These are phyloP conservation scores for Callyntrura guangdongensis DNA, from an alignment of 2,888 invertebrate species.

Conservation along the genomic window DNA sequence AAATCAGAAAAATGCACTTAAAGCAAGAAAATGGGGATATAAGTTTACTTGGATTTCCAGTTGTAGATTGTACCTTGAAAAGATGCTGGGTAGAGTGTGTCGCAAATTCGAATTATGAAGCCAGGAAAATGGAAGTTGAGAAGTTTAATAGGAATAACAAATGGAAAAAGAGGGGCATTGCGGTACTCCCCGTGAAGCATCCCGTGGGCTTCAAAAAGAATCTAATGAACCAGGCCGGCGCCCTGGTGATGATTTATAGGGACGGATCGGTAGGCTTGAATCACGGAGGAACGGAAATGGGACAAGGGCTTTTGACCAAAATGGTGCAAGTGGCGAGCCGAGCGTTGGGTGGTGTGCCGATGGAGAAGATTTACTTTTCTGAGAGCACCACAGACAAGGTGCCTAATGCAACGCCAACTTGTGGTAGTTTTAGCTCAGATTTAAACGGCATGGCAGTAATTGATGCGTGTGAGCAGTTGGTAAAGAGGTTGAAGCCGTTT, in stretches of 20 bases:
- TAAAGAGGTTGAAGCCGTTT: conserved; percentile 91
- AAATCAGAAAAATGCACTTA: too few relatives aligned
- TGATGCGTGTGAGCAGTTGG: conserved; percentile 92
- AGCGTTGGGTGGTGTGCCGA: too few relatives aligned
- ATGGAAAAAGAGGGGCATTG: conserved; percentile 93
- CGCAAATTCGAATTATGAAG: conserved; percentile 89
- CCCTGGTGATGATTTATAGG: conserved; percentile 94
- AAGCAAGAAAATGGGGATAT: conserved; percentile 90
- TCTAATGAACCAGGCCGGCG: conserved; percentile 94
- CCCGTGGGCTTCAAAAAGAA: conserved; percentile 92
- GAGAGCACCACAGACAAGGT: conserved; percentile 97
- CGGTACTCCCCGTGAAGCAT: conserved; percentile 93
- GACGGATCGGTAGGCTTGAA: conserved; percentile 87
- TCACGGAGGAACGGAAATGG: conserved; percentile 94
- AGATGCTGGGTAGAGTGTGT: conserved; percentile 93
- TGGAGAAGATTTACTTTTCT: conserved; percentile 92
- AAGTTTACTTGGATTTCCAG: conserved; percentile 92
- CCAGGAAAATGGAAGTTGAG: conserved; percentile 88
- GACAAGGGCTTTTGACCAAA: conserved; percentile 98
- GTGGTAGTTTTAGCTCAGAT: conserved; percentile 86
- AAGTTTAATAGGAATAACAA: conserved; percentile 89
- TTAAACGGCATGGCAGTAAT: conserved; percentile 86
- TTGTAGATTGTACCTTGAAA: conserved; percentile 91
- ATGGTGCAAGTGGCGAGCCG: conserved; percentile 95
- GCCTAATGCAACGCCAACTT: conserved; percentile 93